Conservation (phyloP, 1,140 invertebrate genomes). For the Lepidurus packardi region DNA sequence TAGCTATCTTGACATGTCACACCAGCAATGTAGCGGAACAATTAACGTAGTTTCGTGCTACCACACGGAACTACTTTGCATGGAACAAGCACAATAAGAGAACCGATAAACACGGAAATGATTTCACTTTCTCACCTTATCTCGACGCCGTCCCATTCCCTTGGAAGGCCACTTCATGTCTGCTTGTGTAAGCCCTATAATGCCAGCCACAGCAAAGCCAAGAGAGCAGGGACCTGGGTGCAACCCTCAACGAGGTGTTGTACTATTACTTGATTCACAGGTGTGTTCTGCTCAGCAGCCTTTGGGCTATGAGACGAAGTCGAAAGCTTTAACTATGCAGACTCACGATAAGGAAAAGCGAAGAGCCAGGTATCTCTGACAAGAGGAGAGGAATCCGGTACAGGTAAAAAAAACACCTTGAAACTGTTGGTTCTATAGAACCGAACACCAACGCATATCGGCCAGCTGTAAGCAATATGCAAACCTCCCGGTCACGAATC, state of each 20-base stretch:
- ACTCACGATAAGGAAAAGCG: conserved; percentile 10
- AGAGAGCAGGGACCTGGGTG: conserved; percentile 7
- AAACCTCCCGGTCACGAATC: too few relatives aligned
- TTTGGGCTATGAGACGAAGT: not conserved
- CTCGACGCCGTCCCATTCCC: conserved; percentile 14
- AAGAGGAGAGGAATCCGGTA: not conserved
- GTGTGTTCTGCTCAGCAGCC: not conserved
- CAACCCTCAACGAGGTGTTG: not conserved
- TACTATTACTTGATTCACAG: conserved; percentile 11
- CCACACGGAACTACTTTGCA: too few relatives aligned
- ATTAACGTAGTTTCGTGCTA: too few relatives aligned
- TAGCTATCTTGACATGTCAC: not conserved
- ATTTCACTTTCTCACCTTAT: conserved; percentile 16
- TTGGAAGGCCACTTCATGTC: conserved; percentile 21
- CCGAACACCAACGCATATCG: not conserved
- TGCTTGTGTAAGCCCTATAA: not conserved
- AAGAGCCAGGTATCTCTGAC: not conserved
- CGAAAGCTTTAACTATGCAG: not conserved
- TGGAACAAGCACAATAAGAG: not conserved
- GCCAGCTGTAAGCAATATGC: too few relatives aligned
- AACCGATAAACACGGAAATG: not conserved
- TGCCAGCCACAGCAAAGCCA: not conserved
- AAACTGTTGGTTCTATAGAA: not conserved
- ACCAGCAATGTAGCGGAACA: too few relatives aligned
- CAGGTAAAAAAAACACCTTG: not conserved